phyloP scores from a whole-genome alignment of 2,113 vertebrate genomes.

The Amphilophus citrinellus region DNA sequence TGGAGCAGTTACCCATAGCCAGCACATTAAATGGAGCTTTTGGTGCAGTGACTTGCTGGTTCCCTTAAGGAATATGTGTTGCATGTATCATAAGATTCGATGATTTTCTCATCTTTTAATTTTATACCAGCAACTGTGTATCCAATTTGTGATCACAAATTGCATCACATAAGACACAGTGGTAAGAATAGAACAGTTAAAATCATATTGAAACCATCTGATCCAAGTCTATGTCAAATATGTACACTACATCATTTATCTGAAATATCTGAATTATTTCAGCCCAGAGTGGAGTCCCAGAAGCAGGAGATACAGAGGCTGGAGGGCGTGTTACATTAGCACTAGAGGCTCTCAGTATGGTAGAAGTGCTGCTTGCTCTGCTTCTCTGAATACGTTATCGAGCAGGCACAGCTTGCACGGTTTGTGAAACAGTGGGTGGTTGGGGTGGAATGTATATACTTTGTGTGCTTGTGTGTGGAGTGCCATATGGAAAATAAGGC shows the following conservation, averaged over 20 bases:
- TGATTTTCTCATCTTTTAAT: neutral
- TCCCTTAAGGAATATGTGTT: neutral
- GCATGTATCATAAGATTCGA: neutral
- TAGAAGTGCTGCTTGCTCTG: conserved; percentile 15
- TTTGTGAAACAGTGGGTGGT: conserved; percentile 10
- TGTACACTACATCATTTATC: neutral
- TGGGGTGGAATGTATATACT: conserved; percentile 13
- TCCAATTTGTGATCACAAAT: neutral
- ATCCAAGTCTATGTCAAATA: neutral
- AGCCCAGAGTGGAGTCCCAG: neutral
- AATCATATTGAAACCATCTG: neutral
- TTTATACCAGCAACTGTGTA: neutral
- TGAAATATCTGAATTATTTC: conserved; percentile 3
- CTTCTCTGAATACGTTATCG: conserved; percentile 42
- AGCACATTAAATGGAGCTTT: neutral
- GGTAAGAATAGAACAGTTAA: neutral
- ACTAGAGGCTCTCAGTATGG: neutral
- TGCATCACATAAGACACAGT: neutral
- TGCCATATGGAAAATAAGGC: neutral
- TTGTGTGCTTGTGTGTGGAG: neutral
- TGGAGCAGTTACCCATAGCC: too few species aligned
- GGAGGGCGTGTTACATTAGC: conserved; percentile 30
- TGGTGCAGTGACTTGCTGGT: neutral
- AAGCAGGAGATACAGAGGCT: neutral
- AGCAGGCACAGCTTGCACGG: conserved; percentile 37